A percentile compares a stretch with the other conserved stretches of the same genome.
phyloP scores from a whole-genome alignment of 2,888 invertebrate genomes.

The Timema podura region DNA sequence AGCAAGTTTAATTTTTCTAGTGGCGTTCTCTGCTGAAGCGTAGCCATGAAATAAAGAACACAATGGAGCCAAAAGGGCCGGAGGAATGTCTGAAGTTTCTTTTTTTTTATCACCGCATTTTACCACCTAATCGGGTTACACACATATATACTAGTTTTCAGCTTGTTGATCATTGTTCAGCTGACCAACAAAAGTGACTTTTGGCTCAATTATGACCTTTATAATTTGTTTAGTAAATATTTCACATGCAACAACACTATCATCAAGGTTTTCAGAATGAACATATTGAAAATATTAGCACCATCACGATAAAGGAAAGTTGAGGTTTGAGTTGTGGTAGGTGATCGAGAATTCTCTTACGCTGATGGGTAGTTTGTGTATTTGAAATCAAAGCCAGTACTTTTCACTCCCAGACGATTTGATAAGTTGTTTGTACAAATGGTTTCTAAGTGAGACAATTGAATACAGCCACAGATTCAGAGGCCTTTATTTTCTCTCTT shows the following conservation, averaged over 20 bases:
- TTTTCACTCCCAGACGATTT: neutral
- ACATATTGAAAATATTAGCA: neutral
- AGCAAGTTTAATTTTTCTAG: neutral
- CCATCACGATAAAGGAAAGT: neutral
- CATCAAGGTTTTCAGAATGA: neutral
- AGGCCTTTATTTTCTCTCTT: no score
- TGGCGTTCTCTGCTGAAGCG: neutral
- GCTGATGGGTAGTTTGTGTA: neutral
- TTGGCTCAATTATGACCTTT: neutral
- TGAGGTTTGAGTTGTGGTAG: neutral
- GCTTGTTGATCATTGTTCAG: neutral
- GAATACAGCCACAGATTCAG: neutral
- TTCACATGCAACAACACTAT: neutral
- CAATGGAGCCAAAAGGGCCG: neutral
- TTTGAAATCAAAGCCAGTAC: neutral
- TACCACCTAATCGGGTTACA: no score
- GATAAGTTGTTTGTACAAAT: neutral
- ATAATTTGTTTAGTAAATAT: neutral
- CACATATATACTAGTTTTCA: no score
- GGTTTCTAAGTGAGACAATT: neutral
- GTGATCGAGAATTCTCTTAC: neutral
- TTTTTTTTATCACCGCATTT: no score
- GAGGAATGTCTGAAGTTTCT: neutral
- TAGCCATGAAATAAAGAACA: neutral
- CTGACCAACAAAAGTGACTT: neutral